phyloP scores from a whole-genome alignment of 1,140 invertebrate species.

The Ditylenchus dipsaci region DNA sequence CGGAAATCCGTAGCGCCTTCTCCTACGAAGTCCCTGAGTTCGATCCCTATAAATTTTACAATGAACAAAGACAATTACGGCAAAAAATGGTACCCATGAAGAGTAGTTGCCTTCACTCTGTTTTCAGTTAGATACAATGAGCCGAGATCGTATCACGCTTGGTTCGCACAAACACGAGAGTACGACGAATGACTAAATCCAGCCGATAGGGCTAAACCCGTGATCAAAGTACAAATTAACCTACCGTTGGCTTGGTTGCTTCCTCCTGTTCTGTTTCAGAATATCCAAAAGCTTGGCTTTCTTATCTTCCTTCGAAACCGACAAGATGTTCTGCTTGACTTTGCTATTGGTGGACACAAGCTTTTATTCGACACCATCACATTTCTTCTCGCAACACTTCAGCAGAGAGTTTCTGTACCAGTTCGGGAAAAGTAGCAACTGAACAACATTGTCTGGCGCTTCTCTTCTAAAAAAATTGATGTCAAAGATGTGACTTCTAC shows the following conservation, averaged over 20 bases:
- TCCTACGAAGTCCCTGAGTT: slow-evolving; percentile 80
- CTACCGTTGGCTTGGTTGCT: not conserved
- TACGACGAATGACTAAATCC: slow-evolving; percentile 35
- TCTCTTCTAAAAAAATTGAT: slow-evolving; percentile 38
- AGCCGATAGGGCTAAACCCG: slow-evolving; percentile 1
- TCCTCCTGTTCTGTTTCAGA: not conserved
- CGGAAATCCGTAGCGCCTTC: slow-evolving; percentile 75
- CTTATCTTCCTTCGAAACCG: not conserved
- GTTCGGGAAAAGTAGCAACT: slow-evolving; percentile 64
- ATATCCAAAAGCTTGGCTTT: not conserved
- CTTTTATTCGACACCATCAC: not conserved
- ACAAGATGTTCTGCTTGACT: not conserved
- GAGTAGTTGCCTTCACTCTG: not conserved
- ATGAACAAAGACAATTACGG: not conserved
- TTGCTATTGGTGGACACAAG: not conserved
- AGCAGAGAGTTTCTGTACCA: slow-evolving; percentile 56
- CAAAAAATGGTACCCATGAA: not conserved
- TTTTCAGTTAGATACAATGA: not conserved
- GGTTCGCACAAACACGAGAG: not conserved
- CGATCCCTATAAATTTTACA: slow-evolving; percentile 65
- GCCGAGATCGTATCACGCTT: not conserved
- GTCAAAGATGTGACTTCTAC: too few relatives aligned
- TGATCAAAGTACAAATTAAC: not conserved
- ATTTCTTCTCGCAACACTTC: slow-evolving; percentile 8
- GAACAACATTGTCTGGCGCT: slow-evolving; percentile 64